Conservation (phyloP, 1,140 invertebrate species). For the Plutomurus gul region DNA sequence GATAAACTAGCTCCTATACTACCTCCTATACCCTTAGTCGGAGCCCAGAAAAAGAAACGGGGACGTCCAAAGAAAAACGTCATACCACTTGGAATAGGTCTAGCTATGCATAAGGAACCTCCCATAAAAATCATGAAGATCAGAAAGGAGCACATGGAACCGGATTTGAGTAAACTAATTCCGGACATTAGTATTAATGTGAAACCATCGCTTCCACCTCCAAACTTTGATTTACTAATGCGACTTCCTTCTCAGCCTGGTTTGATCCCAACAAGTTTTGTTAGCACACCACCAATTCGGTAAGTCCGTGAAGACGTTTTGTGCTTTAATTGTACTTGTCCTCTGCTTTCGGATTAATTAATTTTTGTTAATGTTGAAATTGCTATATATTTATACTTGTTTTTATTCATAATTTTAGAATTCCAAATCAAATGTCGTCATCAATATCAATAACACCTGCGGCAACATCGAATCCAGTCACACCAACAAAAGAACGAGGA, state of each 20-base stretch:
- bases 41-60: constrained; percentile 44
- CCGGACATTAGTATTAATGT: constrained; percentile 49
- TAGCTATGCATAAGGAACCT: background rate
- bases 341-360: no score
- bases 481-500: constrained; percentile 11
- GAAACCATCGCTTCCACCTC: constrained; percentile 1
- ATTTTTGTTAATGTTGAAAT: background rate
- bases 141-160: background rate
- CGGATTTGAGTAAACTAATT: constrained; percentile 35
- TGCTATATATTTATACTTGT: background rate
- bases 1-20: background rate
- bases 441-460: constrained; percentile 51
- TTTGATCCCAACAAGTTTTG: constrained; percentile 46
- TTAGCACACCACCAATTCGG: background rate
- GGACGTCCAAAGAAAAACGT: constrained; percentile 45
- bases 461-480: constrained; percentile 16
- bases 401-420: background rate
- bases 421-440: constrained; percentile 37
- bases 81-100: background rate
- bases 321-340: no score
- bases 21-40: background rate
- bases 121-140: constrained; percentile 6
- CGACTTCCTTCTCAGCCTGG: constrained; percentile 44
- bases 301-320: no score
- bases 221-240: constrained; percentile 24